phyloP scores from a whole-genome alignment of 1,140 invertebrate genomes.

The Cyphomyrmex costatus region DNA sequence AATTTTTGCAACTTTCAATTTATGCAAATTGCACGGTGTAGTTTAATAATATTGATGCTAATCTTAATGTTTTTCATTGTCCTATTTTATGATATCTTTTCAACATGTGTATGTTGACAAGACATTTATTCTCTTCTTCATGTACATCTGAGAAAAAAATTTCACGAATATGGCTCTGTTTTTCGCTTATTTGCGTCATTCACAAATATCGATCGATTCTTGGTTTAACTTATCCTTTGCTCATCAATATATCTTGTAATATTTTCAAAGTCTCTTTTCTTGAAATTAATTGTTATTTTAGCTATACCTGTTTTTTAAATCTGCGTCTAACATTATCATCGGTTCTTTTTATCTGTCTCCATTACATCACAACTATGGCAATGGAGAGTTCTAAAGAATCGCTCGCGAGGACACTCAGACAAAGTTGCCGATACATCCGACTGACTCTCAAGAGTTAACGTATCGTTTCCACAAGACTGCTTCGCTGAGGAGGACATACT shows the following conservation, averaged over 20 bases:
- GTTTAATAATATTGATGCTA: no score
- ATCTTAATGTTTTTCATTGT: no score
- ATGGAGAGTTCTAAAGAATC: not conserved
- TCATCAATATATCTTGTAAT: not conserved
- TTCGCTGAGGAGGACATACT: constrained; percentile 22
- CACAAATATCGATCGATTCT: no score
- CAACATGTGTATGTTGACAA: no score
- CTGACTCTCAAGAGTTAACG: constrained; percentile 35
- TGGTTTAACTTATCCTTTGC: no score
- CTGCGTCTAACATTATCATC: not conserved
- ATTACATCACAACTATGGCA: not conserved
- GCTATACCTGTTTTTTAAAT: not conserved
- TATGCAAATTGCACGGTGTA: no score
- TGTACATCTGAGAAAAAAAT: no score
- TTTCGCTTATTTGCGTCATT: no score
- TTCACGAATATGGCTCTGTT: no score
- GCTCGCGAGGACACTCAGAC: constrained; percentile 13
- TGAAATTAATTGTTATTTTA: not conserved
- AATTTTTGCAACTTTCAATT: no score
- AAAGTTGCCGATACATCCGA: constrained; percentile 1
- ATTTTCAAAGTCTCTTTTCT: not conserved
- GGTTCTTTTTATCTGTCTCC: not conserved
- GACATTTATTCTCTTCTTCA: no score
- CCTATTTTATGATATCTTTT: no score
- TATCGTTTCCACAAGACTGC: constrained; percentile 30